Evolutionary conservation across 2,888 invertebrate genomes (phyloP), one percentile per base, ranked within the genome.

Genomic region (Disparrhopalites patrizii): DNA sequence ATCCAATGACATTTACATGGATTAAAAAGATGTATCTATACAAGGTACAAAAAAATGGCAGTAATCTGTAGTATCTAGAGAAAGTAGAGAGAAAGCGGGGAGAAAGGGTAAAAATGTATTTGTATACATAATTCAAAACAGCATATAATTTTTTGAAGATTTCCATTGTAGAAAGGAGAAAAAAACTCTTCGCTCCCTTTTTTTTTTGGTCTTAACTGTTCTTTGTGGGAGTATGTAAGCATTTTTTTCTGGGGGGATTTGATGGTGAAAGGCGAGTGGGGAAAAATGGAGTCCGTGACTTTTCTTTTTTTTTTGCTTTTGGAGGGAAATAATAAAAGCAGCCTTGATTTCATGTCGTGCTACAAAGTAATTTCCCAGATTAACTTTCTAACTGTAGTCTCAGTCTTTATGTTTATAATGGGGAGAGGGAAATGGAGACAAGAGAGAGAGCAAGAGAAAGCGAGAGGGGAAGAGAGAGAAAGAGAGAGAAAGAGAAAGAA

Each of bases 361-460:
- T 68, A 68, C 66, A 57, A 57, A 68, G 66, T 70, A 67, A 69
- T 71, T 71, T 68, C 63, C 69, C 69, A 61, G 69, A 71, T 71
- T 71, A 71, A 69, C 69, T 69, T 71, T 69, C 65, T 54, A n/a
- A n/a, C 62, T 61, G 25, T 30, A 30, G 50, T 47, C 3, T 31
- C 13, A 30, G 38, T 31, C 38, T 43, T 30, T 13, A 27, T 1
- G n/a, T 52, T 36, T 33, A 52, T 30, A 23, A 23, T 3, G 55
- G 31, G 20, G 36, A 25, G 30, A 30, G 28, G 25, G 31, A n/a
- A n/a, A n/a, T n/a, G n/a, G n/a, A n/a, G 18, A 20, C 13, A n/a
- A 47, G 47, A 47, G 27, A 25, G 51, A 51, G n/a, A 51, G 51
- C 10, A 15, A 36, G 15, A 36, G 15, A 10, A 36, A 36, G n/a